phyloP scores from a whole-genome alignment of 1,140 invertebrate genomes.

The Periplaneta americana region DNA sequence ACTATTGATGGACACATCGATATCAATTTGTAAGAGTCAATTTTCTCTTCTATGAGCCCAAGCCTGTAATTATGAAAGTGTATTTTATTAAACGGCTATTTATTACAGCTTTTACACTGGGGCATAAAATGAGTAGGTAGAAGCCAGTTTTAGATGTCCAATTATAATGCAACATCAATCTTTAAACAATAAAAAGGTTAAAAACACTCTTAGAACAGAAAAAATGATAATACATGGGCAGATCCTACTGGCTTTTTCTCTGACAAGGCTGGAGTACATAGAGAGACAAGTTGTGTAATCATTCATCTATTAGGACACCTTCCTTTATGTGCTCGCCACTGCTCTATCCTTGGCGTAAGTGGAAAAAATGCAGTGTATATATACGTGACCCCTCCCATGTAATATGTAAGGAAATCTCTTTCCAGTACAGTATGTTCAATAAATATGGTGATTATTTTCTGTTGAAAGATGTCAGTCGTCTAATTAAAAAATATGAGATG shows the following conservation, averaged over 20 bases:
- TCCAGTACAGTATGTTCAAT: background rate
- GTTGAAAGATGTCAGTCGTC: no score
- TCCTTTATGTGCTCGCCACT: background rate
- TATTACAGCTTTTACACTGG: background rate
- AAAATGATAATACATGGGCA: background rate
- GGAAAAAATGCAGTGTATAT: background rate
- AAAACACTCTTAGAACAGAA: background rate
- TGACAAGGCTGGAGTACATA: background rate
- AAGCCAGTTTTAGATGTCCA: background rate
- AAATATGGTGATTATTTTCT: no score
- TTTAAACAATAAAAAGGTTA: background rate
- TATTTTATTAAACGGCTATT: background rate
- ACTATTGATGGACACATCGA: no score
- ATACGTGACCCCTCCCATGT: background rate
- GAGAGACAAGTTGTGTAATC: background rate
- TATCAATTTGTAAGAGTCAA: background rate
- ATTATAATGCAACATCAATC: background rate
- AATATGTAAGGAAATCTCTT: background rate
- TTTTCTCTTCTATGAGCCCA: background rate
- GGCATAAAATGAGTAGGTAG: background rate
- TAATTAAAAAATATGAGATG: no score
- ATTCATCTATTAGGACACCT: background rate
- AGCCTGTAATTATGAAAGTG: background rate
- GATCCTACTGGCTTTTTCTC: background rate
- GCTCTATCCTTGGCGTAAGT: background rate